Evolutionary conservation across 2,113 vertebrate genomes (phyloP), one percentile per base, ranked within the genome.

Genomic region (Megaleporinus macrocephalus): DNA sequence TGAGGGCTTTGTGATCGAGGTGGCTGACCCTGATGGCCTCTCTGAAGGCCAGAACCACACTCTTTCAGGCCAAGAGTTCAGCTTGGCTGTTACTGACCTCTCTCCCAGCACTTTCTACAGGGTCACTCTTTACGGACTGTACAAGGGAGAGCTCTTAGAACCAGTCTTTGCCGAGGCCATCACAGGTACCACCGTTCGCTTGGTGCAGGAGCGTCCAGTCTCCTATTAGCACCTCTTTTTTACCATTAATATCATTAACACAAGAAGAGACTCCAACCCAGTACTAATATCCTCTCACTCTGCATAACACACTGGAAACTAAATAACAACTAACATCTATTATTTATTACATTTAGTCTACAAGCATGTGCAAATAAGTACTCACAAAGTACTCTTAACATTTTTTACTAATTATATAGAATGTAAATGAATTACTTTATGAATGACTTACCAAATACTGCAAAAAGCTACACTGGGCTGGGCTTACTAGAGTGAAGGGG

Each of bases 1-100:
- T 90, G 93, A 98, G 65, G 92, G 61, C 86, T 98, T 98, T 95
- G 59, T 96, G 89, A 72, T 99, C 81, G 95, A 96, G 93, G 94
- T 99, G 87, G 94, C 90, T 49, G 95, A 97, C 57, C 44, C 92
- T 1, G 95, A 93, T 76, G 87, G 62, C 0, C 86, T 90, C 0
- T 86, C 91, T 18, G 90, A 90, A 22, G 86, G 78, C 83, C 82
- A 85, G 70, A 97, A 94, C 78, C 86, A 95, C 91, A 96, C 95
- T 0, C 91, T 95, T 30, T 88, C 94, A 0, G 94, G 94, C 0
- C 84, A 89, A 3, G 93, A 91, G 86, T 93, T 90, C 82, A 95
- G 88, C 61, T 41, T 91, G 41, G 82, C 92, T 51, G 41, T 99
- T 83, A 91, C 94, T 29, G 94, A 93, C 76, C 95, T 99, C 87